These are phyloP conservation scores for Chrysochloris asiatica DNA, from an alignment of 2,113 vertebrate genomes.

Conservation along the genomic window DNA sequence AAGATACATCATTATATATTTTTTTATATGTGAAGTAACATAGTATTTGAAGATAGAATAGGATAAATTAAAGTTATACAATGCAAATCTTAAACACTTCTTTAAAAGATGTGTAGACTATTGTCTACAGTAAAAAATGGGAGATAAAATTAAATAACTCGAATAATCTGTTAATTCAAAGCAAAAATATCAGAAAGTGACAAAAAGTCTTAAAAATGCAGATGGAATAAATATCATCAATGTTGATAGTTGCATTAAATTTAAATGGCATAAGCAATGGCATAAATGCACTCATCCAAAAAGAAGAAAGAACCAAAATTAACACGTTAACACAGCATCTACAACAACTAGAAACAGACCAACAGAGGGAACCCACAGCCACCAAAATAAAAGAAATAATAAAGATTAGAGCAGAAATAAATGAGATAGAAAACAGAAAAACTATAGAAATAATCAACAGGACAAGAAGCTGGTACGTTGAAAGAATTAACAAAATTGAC, in stretches of 20 bases:
- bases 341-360: no score
- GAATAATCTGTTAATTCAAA: not conserved
- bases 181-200: not conserved
- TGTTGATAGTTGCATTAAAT: not conserved
- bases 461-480: no score
- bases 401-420: no score
- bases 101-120: not conserved
- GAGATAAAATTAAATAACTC: not conserved
- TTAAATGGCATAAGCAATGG: not conserved
- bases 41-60: not conserved
- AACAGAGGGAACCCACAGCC: no score
- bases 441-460: no score
- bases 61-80: not conserved
- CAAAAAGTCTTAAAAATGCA: not conserved
- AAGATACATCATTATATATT: not conserved
- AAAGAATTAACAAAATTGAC: no score
- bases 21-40: not conserved
- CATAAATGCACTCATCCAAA: no score
- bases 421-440: no score
- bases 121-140: not conserved
- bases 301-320: no score
- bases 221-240: not conserved
- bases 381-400: no score
- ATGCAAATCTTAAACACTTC: not conserved
- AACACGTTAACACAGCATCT: no score